A percentile compares a stretch with the other conserved stretches of the same genome.
Evolutionary conservation across 1,140 invertebrate genomes (phyloP).

Genomic region (Hylaeus anthracinus): DNA sequence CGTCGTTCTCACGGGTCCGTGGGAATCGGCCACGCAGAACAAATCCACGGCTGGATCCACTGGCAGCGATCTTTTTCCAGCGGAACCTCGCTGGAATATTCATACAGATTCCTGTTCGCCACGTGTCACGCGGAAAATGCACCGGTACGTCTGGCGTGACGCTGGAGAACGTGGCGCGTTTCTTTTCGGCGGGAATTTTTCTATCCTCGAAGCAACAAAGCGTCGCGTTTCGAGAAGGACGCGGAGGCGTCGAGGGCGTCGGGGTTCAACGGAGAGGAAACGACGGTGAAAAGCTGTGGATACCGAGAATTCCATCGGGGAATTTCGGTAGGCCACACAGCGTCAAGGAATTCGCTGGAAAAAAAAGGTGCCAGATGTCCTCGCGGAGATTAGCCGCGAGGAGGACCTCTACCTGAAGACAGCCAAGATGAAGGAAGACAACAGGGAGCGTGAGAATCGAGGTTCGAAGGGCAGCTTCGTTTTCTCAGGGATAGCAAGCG

Average conservation of each 20-base stretch:
- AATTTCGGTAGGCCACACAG: constrained; percentile 24
- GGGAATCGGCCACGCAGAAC: constrained; percentile 57
- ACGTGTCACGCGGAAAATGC: background rate
- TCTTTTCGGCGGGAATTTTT: constrained; percentile 31
- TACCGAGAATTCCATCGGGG: background rate
- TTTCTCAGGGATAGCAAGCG: constrained; percentile 77
- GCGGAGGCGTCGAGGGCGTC: background rate
- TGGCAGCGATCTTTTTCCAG: constrained; percentile 37
- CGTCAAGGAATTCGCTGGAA: constrained; percentile 26
- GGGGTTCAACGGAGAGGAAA: background rate
- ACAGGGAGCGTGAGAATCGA: constrained; percentile 73
- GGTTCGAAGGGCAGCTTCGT: constrained; percentile 71
- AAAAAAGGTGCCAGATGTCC: constrained; percentile 19
- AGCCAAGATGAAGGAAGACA: constrained; percentile 17
- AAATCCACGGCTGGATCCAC: constrained; percentile 26
- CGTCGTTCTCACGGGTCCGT: constrained; percentile 69
- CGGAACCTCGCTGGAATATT: constrained; percentile 45
- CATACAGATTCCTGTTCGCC: constrained; percentile 24
- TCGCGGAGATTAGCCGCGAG: constrained; percentile 25
- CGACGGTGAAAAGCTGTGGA: constrained; percentile 21
- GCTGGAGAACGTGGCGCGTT: background rate
- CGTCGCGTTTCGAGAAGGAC: constrained; percentile 1
- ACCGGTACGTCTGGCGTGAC: background rate
- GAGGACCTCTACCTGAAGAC: constrained; percentile 21
- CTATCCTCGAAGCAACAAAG: background rate